Conservation (phyloP, 2,113 vertebrate species). For the Aptenodytes patagonicus region DNA sequence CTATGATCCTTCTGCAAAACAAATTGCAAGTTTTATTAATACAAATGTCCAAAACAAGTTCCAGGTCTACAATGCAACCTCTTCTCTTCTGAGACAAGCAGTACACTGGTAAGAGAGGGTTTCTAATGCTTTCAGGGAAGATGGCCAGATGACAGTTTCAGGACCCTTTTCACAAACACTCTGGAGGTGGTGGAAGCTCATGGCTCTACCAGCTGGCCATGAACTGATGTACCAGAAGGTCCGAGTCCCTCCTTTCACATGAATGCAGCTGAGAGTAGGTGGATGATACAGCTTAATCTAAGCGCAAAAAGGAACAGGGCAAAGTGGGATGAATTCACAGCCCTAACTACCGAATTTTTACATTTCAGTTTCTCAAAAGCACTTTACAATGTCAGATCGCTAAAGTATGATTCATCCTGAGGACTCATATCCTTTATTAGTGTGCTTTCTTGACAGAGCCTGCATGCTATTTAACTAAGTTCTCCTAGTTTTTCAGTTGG, state of each 20-base stretch:
- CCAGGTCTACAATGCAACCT: not conserved
- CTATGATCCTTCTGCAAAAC: not conserved
- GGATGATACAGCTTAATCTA: not conserved
- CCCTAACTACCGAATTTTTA: not conserved
- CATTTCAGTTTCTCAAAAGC: not conserved
- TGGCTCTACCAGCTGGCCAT: not conserved
- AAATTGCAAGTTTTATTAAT: not conserved
- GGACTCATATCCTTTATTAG: not conserved
- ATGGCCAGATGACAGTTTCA: not conserved
- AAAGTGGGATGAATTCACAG: not conserved
- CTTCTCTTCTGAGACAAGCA: not conserved
- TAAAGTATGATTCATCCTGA: slow-evolving; percentile 8
- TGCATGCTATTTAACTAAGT: not conserved
- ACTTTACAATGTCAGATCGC: not conserved
- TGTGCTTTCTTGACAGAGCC: not conserved
- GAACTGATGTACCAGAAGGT: not conserved
- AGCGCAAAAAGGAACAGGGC: not conserved
- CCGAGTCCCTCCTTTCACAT: not conserved
- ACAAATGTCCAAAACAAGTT: not conserved
- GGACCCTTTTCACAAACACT: not conserved
- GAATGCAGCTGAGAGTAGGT: not conserved
- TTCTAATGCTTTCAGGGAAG: not conserved
- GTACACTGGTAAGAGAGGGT: not conserved
- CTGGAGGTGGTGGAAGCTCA: not conserved
- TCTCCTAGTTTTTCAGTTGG: not conserved